Conservation (phyloP, 2,113 vertebrate genomes). For the Catharus bicknelli region DNA sequence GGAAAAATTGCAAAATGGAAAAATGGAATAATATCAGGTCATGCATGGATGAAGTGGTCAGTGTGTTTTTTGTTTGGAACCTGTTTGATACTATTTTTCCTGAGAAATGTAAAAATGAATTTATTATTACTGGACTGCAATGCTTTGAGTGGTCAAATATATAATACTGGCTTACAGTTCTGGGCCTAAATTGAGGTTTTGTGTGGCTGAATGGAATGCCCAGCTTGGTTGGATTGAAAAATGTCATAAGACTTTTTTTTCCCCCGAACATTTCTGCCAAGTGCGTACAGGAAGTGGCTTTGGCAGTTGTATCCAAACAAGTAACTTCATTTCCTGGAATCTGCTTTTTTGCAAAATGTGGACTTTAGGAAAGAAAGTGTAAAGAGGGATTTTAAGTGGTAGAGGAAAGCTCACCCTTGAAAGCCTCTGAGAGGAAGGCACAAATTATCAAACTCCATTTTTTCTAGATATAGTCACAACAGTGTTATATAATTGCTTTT, state of each 20-base stretch:
- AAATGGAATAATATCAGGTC: not conserved
- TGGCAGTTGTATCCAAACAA: slow-evolving; percentile 48
- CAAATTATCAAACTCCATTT: not conserved
- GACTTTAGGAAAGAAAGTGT: slow-evolving; percentile 18
- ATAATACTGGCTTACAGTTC: not conserved
- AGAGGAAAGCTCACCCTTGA: not conserved
- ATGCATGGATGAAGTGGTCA: not conserved
- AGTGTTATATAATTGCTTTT: not conserved
- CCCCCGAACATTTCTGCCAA: slow-evolving; percentile 30
- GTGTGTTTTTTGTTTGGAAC: slow-evolving; percentile 11
- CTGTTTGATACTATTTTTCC: not conserved
- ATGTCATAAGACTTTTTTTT: slow-evolving; percentile 52
- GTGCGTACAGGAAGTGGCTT: slow-evolving; percentile 59
- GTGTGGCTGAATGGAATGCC: slow-evolving; percentile 55
- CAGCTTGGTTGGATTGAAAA: slow-evolving; percentile 46
- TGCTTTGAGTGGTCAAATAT: not conserved
- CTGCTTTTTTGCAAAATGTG: slow-evolving; percentile 12
- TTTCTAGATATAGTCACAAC: not conserved
- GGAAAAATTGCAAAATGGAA: not conserved
- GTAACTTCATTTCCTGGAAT: slow-evolving; percentile 66
- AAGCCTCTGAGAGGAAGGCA: not conserved
- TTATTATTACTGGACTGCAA: slow-evolving; percentile 6
- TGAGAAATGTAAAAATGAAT: slow-evolving; percentile 1
- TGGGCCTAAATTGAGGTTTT: not conserved
- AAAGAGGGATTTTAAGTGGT: not conserved